phyloP scores from a whole-genome alignment of 2,888 invertebrate genomes.

The Tiphia femorata region DNA sequence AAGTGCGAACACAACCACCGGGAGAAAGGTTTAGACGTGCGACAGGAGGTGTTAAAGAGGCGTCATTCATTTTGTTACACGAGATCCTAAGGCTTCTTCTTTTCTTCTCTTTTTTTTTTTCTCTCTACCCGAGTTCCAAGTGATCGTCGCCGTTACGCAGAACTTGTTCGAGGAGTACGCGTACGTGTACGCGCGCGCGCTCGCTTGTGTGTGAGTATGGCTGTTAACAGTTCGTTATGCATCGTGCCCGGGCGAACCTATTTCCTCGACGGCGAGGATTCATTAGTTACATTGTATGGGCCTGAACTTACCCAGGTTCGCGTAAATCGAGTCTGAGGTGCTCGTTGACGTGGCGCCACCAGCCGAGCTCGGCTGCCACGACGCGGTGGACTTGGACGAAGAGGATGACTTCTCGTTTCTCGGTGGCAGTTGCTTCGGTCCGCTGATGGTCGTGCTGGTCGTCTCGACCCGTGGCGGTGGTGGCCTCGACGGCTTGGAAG shows the following conservation, averaged over 20 bases:
- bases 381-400: slow-evolving; percentile 14
- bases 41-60: too few species aligned
- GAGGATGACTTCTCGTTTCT: slow-evolving; percentile 21
- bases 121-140: too few species aligned
- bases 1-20: too few species aligned
- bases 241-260: too few species aligned
- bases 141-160: too few species aligned
- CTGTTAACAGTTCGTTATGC: slow-evolving; percentile 51
- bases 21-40: too few species aligned
- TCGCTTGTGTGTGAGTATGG: slow-evolving; percentile 53
- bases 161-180: background rate
- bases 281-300: slow-evolving; percentile 68
- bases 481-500: slow-evolving; percentile 76
- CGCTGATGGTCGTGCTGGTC: too few species aligned
- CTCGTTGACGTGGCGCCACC: too few species aligned
- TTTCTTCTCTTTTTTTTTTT: too few species aligned
- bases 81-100: too few species aligned
- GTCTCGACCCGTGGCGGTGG: slow-evolving; percentile 74
- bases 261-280: too few species aligned
- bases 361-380: slow-evolving; percentile 52
- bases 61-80: too few species aligned
- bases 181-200: slow-evolving; percentile 28
- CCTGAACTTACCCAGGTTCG: slow-evolving; percentile 80
- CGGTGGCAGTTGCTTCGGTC: slow-evolving; percentile 8
- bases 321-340: slow-evolving; percentile 75